phyloP scores from a whole-genome alignment of 1,140 invertebrate genomes.

The Cephus cinctus region DNA sequence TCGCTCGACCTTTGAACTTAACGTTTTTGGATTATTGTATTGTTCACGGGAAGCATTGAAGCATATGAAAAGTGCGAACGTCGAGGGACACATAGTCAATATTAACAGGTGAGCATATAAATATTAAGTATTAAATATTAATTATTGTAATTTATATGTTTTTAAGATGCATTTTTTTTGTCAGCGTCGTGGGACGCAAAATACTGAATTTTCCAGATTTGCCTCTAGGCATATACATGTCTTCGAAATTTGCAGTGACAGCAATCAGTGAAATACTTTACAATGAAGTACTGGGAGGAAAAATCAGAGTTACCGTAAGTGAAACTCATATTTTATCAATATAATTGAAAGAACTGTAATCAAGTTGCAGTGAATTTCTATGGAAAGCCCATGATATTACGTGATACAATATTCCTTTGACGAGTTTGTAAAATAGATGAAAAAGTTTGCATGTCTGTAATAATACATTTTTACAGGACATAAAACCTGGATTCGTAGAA shows the following conservation, averaged over 20 bases:
- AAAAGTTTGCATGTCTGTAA: too few relatives aligned
- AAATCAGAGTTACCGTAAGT: slow-evolving; percentile 62
- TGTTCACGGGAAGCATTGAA: slow-evolving; percentile 60
- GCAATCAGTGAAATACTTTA: slow-evolving; percentile 62
- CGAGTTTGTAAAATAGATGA: too few relatives aligned
- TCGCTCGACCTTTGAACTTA: slow-evolving; percentile 41
- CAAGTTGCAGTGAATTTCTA: too few relatives aligned
- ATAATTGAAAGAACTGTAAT: too few relatives aligned
- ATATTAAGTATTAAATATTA: neutral
- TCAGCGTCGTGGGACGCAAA: slow-evolving; percentile 49
- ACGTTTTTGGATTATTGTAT: slow-evolving; percentile 60
- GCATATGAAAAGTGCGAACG: slow-evolving; percentile 59
- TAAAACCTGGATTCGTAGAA: too few relatives aligned
- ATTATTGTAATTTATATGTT: neutral
- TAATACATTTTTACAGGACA: too few relatives aligned
- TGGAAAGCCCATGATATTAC: too few relatives aligned
- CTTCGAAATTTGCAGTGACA: slow-evolving; percentile 64
- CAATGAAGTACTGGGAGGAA: slow-evolving; percentile 57
- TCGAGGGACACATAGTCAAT: slow-evolving; percentile 68
- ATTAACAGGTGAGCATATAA: slow-evolving; percentile 59
- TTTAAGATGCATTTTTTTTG: slow-evolving; percentile 14
- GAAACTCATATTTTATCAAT: too few relatives aligned
- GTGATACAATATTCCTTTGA: too few relatives aligned
- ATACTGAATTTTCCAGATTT: slow-evolving; percentile 23
- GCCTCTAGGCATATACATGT: slow-evolving; percentile 57